A percentile compares a stretch with the other conserved stretches of the same genome.
These are phyloP conservation scores for Cheilosia variabilis DNA, from an alignment of 2,888 invertebrate species.

Conservation along the genomic window DNA sequence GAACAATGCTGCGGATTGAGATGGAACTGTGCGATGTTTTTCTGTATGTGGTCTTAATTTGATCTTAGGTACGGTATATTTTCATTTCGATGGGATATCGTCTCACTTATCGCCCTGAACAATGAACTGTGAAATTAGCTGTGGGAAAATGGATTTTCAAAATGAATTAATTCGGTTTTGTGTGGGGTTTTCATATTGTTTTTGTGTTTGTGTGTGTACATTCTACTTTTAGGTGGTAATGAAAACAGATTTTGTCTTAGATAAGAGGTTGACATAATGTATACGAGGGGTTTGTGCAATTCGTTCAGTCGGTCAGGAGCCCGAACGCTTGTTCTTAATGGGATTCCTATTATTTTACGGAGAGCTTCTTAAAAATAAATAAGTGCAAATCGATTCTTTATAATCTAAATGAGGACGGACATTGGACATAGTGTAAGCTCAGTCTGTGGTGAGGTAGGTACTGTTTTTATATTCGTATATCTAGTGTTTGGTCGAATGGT, in stretches of 20 bases:
- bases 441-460: too few species aligned
- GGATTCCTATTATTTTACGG: too few species aligned
- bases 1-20: constrained; percentile 14
- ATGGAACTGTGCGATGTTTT: constrained; percentile 39
- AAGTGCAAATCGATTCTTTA: too few species aligned
- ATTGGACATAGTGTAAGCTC: too few species aligned
- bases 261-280: neutral
- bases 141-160: neutral
- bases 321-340: too few species aligned
- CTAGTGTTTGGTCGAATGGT: too few species aligned
- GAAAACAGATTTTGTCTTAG: neutral
- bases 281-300: too few species aligned
- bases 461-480: too few species aligned
- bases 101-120: constrained; percentile 9
- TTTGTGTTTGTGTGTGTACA: neutral
- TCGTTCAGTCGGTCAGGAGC: too few species aligned
- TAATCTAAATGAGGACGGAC: too few species aligned
- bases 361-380: too few species aligned
- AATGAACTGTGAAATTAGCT: constrained; percentile 41
- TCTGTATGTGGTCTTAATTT: constrained; percentile 64
- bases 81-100: constrained; percentile 16
- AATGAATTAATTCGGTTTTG: neutral
- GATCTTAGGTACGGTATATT: constrained; percentile 44
- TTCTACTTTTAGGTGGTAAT: neutral
- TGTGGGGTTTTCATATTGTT: neutral